Conservation (phyloP, 2,113 vertebrate species). For the Macquaria ambigua region DNA sequence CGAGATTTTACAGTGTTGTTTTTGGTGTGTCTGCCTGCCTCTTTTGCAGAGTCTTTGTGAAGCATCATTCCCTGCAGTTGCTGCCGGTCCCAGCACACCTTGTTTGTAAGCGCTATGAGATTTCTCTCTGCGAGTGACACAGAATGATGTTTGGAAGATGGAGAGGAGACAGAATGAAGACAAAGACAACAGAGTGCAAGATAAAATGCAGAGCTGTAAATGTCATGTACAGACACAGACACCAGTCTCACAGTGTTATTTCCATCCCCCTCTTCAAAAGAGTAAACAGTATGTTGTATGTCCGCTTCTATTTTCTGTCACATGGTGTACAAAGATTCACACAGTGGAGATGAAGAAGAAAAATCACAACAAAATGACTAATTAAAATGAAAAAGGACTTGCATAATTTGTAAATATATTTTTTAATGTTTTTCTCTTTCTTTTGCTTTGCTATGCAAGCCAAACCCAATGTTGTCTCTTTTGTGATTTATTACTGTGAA, state of each 20-base stretch:
- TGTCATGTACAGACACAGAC: constrained; percentile 84
- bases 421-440: constrained; percentile 73
- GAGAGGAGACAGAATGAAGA: constrained; percentile 52
- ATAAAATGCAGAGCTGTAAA: constrained; percentile 80
- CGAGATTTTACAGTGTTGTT: constrained; percentile 18
- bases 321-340: constrained; percentile 77
- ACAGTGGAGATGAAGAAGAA: constrained; percentile 66
- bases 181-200: constrained; percentile 44
- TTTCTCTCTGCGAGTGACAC: constrained; percentile 66
- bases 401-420: constrained; percentile 85
- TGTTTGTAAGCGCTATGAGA: constrained; percentile 75
- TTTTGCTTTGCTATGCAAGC: constrained; percentile 88
- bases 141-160: constrained; percentile 57
- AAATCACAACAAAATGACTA: constrained; percentile 73
- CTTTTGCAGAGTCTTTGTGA: constrained; percentile 78
- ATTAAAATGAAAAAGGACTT: constrained; percentile 78
- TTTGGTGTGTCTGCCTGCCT: constrained; percentile 30
- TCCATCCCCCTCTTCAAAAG: constrained; percentile 70
- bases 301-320: constrained; percentile 79
- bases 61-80: constrained; percentile 48
- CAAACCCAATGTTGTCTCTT: constrained; percentile 77
- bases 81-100: constrained; percentile 70
- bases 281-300: constrained; percentile 74
- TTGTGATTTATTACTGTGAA: constrained; percentile 84
- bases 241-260: constrained; percentile 79